Percentiles rank a stretch among this genome's conserved stretches.
These are phyloP conservation scores for Arvicanthis niloticus DNA, from an alignment of 2,113 vertebrate genomes.

Conservation along the genomic window DNA sequence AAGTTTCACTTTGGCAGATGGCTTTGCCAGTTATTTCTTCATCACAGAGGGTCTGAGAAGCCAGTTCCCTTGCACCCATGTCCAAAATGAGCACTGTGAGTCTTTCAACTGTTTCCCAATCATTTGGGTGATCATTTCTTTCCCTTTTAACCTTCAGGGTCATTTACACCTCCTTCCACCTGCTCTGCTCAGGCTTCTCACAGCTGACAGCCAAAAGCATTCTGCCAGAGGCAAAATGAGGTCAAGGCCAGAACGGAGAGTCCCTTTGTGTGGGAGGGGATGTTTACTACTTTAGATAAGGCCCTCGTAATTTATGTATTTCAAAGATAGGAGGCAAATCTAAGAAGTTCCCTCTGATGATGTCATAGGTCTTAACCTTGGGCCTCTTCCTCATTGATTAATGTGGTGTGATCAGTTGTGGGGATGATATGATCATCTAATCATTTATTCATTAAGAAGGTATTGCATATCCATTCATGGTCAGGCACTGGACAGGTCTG, in stretches of 20 bases:
- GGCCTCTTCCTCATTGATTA: fast-evolving
- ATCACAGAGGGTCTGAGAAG: background rate
- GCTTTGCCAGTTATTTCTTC: background rate
- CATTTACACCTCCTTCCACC: conserved; percentile 69
- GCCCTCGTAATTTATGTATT: background rate
- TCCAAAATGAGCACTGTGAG: conserved; percentile 56
- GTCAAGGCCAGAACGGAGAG: conserved; percentile 68
- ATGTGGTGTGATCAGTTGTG: background rate
- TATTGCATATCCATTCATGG: background rate
- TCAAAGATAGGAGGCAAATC: background rate
- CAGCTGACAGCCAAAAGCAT: conserved; percentile 70
- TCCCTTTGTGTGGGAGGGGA: conserved; percentile 36
- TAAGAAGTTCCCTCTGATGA: too few relatives aligned
- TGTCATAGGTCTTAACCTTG: background rate
- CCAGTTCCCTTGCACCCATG: background rate
- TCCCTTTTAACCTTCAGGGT: conserved; percentile 76
- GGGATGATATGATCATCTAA: background rate
- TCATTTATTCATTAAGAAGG: background rate
- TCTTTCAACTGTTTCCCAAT: conserved; percentile 64
- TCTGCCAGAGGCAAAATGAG: conserved; percentile 67
- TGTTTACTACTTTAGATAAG: conserved; percentile 9
- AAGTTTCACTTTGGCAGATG: background rate
- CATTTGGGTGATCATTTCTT: conserved; percentile 66
- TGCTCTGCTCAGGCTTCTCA: conserved; percentile 31
- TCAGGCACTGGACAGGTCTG: background rate